Conservation (phyloP, 2,888 invertebrate species). For the Hylaea fasciaria region DNA sequence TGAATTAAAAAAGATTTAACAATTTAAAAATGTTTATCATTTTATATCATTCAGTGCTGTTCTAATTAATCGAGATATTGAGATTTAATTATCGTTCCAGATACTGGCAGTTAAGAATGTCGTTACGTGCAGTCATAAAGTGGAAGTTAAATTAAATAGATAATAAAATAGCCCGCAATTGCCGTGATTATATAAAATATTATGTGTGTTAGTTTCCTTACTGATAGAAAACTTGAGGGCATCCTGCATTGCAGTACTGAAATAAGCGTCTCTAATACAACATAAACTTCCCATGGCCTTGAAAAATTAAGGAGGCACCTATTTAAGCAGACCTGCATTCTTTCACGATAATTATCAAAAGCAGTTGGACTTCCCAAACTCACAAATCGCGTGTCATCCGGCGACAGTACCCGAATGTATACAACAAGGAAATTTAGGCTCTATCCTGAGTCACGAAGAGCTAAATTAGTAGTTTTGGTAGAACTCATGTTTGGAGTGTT, state of each 20-base stretch:
- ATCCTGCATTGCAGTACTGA: conserved; percentile 33
- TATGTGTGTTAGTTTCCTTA: conserved; percentile 4
- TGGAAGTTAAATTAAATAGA: neutral
- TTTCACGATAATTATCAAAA: conserved; percentile 44
- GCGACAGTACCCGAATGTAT: conserved; percentile 35
- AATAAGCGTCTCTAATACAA: conserved; percentile 29
- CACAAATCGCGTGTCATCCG: conserved; percentile 53
- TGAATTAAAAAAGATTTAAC: too few species aligned
- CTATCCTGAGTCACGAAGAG: conserved; percentile 24
- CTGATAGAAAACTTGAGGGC: conserved; percentile 16
- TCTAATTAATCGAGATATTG: too few species aligned
- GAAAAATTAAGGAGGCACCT: conserved; percentile 20
- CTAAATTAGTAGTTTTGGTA: conserved; percentile 12
- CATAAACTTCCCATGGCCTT: conserved; percentile 23
- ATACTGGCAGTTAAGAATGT: too few species aligned
- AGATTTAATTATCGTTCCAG: too few species aligned
- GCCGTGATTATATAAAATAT: too few species aligned
- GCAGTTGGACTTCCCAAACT: conserved; percentile 47
- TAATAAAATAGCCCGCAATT: too few species aligned
- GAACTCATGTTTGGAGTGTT: conserved; percentile 30
- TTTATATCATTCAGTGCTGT: too few species aligned
- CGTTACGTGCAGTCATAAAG: conserved; percentile 2
- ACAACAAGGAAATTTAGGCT: conserved; percentile 36
- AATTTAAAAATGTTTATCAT: too few species aligned
- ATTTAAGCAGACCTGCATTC: conserved; percentile 20